Base-by-base conservation (phyloP, 2,797 vertebrate species). In the Tamandua tetradactyla region DNA sequence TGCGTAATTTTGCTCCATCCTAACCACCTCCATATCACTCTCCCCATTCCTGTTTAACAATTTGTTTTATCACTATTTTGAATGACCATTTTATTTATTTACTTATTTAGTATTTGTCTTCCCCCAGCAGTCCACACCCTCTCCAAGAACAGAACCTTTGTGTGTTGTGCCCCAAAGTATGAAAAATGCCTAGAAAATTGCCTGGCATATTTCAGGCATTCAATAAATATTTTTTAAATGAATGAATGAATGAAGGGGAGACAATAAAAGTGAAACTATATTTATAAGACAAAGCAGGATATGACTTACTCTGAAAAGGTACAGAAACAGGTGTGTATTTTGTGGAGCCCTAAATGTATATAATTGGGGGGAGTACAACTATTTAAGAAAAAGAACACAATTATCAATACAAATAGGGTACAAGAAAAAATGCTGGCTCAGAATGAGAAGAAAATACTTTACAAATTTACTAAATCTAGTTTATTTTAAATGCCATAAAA, bases 381-480 rank as follows among this genome's bases (percentile, higher is more conserved):
- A 44, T 80, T 91, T 94, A 90, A 64, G 23, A 66, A 93, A 80
- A 76, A 40, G 12, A 93, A 90, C 37, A 40, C 30, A 52, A 35
- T 71, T 69, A 69, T 49, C 82, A 90, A 71, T 72, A 32, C 8
- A 37, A 71, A 71, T 44, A 35, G 6, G 44, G 25, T 20, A 57
- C 61, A 22, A 52, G 75, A 82, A 83, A 42, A 49, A 47, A 78
- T 88, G 8, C 27, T 79, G 75, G 83, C 68, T 93, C 69, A 91
- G 55, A 82, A 47, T 95, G 18, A 74, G 37, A 82, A 61, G 94
- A 68, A 62, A 94, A 20, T 35, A 66, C 15, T 79, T 88, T 92
- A 32, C 2, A 84, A 61, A 80, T 71, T 76, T 85, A 85, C 55
- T 89, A 64, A 91, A 59, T 4, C 37, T 71, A 42, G 66, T 81